Percentiles rank a stretch among this genome's conserved stretches.
These are phyloP conservation scores for Progne subis DNA, from an alignment of 2,113 vertebrate species.

Conservation along the genomic window DNA sequence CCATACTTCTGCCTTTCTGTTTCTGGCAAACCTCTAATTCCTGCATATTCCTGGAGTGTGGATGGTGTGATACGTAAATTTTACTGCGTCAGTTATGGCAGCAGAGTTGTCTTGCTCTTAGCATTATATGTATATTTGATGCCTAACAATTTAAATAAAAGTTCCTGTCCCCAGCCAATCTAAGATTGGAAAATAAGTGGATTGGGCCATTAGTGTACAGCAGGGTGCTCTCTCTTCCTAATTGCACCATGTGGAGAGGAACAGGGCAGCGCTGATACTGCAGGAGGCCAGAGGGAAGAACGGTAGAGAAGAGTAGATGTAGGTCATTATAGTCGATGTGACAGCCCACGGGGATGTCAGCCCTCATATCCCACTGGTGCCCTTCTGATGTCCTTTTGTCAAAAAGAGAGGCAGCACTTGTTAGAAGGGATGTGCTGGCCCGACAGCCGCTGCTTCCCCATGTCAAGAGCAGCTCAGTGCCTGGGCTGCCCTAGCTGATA, in stretches of 20 bases:
- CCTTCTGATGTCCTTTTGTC: background rate
- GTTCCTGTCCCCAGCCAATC: background rate
- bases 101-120: background rate
- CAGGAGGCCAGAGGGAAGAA: constrained; percentile 14
- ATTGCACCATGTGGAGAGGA: background rate
- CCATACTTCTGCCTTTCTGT: background rate
- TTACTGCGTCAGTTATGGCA: background rate
- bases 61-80: background rate
- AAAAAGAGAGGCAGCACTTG: background rate
- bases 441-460: rapidly evolving
- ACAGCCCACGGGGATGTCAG: constrained; percentile 20
- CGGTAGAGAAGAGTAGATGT: background rate
- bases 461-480: background rate
- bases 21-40: background rate
- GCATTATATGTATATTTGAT: background rate
- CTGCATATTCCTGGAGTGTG: background rate
- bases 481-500: background rate
- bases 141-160: background rate
- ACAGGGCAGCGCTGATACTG: background rate
- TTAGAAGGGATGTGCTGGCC: background rate
- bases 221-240: background rate
- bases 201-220: background rate
- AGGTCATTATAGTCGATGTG: constrained; percentile 32
- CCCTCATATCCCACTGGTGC: background rate
- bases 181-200: background rate